These are phyloP conservation scores for Cenopis cana DNA, from an alignment of 2,888 invertebrate species.

Conservation along the genomic window DNA sequence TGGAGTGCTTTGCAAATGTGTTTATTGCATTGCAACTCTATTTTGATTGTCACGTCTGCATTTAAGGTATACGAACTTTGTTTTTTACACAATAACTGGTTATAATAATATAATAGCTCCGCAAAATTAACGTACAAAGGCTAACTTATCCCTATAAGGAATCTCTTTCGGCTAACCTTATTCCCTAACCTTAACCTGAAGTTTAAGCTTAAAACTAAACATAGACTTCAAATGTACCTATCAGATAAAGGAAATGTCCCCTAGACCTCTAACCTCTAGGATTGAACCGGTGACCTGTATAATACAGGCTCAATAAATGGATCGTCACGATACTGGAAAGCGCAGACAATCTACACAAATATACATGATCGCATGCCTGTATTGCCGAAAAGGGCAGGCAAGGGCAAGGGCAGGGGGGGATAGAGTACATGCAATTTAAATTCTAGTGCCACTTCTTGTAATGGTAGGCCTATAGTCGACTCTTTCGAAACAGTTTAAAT, in stretches of 20 bases:
- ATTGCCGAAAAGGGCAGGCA: neutral
- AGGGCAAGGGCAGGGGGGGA: no score
- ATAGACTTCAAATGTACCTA: conserved; percentile 15
- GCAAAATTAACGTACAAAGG: no score
- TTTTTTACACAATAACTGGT: neutral
- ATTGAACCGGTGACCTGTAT: conserved; percentile 31
- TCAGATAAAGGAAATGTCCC: conserved; percentile 34
- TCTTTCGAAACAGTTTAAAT: no score
- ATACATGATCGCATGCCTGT: neutral
- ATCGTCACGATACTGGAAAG: conserved; percentile 40
- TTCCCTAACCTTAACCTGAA: neutral
- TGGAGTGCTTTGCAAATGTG: neutral
- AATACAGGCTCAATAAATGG: conserved; percentile 39
- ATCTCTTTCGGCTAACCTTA: neutral
- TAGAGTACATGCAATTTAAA: no score
- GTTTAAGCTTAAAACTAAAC: conserved; percentile 24
- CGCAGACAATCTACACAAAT: conserved; percentile 35
- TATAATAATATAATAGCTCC: neutral
- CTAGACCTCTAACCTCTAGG: conserved; percentile 21
- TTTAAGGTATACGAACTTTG: neutral
- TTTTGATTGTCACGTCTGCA: neutral
- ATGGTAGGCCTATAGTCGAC: no score
- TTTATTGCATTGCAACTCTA: neutral
- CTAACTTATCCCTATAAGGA: neutral
- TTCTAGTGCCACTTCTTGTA: no score